Percentiles rank a stretch among this genome's conserved stretches.
phyloP scores from a whole-genome alignment of 2,113 vertebrate genomes.

The Castor canadensis region DNA sequence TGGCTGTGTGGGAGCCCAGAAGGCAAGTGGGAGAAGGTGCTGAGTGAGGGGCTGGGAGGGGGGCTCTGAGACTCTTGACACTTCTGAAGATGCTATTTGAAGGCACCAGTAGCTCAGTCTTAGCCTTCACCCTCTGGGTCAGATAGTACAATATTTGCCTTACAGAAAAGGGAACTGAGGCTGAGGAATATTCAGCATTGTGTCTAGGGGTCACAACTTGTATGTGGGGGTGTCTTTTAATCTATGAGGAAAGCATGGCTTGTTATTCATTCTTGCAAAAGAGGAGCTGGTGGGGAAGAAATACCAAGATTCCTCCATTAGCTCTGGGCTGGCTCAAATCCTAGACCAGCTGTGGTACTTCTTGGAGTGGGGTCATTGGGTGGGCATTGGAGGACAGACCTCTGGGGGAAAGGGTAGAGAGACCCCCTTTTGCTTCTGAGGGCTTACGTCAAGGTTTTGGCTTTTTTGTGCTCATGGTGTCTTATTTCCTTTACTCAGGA shows the following conservation, averaged over 20 bases:
- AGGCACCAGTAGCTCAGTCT: no score
- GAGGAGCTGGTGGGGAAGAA: background rate
- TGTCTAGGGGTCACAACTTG: background rate
- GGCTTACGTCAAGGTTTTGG: fast-evolving
- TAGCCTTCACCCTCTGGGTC: fast-evolving
- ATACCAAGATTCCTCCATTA: no score
- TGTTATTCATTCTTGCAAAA: background rate
- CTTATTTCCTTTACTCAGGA: background rate
- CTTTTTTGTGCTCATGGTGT: no score
- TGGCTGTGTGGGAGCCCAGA: fast-evolving
- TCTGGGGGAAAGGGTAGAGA: background rate
- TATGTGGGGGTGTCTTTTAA: background rate
- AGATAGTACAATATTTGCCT: background rate
- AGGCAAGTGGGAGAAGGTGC: no score
- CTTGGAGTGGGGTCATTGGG: fast-evolving
- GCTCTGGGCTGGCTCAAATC: background rate
- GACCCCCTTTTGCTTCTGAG: background rate
- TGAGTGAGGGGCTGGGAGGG: background rate
- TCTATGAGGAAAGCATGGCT: background rate
- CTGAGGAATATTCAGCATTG: background rate
- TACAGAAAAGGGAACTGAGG: background rate
- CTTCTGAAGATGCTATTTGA: background rate
- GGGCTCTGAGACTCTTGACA: fast-evolving
- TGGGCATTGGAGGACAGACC: background rate
- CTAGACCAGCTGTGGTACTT: background rate